phyloP scores from a whole-genome alignment of 2,888 invertebrate species.

The Stenoptilia bipunctidactyla region DNA sequence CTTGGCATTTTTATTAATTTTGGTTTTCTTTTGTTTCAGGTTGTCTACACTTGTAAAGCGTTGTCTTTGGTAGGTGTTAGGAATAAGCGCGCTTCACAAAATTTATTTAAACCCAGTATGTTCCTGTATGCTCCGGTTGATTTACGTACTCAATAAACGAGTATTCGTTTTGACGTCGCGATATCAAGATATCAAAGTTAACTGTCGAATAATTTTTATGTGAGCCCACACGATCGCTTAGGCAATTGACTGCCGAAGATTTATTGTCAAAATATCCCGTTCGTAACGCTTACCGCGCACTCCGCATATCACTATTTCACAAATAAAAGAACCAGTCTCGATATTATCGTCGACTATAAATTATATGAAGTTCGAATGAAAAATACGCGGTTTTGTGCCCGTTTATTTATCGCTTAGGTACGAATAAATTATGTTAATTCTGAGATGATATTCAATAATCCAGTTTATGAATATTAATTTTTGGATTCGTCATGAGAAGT shows the following conservation, averaged over 20 bases:
- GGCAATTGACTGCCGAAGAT: conserved; percentile 67
- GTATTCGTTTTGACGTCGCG: conserved; percentile 36
- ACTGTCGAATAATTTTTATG: conserved; percentile 60
- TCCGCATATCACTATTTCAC: conserved; percentile 69
- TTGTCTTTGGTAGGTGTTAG: conserved; percentile 53
- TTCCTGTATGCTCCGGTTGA: not conserved
- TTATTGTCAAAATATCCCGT: conserved; percentile 70
- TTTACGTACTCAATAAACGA: conserved; percentile 15
- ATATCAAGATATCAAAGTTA: conserved; percentile 64
- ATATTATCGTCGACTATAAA: conserved; percentile 68
- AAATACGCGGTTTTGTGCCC: conserved; percentile 61
- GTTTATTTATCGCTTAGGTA: conserved; percentile 60
- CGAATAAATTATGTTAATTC: conserved; percentile 51
- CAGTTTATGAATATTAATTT: conserved; percentile 30
- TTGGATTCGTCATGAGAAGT: not conserved
- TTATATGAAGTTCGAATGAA: conserved; percentile 64
- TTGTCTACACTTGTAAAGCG: conserved; percentile 52
- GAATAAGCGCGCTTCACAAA: conserved; percentile 14
- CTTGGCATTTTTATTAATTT: conserved; percentile 31
- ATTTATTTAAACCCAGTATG: not conserved
- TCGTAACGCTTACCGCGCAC: conserved; percentile 69
- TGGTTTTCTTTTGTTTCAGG: conserved; percentile 70
- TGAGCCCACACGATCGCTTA: conserved; percentile 65
- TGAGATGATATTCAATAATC: conserved; percentile 32
- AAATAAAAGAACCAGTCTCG: conserved; percentile 70